Evolutionary conservation across 1,140 invertebrate genomes (phyloP).

Genomic region (Geopemphigus sp.): DNA sequence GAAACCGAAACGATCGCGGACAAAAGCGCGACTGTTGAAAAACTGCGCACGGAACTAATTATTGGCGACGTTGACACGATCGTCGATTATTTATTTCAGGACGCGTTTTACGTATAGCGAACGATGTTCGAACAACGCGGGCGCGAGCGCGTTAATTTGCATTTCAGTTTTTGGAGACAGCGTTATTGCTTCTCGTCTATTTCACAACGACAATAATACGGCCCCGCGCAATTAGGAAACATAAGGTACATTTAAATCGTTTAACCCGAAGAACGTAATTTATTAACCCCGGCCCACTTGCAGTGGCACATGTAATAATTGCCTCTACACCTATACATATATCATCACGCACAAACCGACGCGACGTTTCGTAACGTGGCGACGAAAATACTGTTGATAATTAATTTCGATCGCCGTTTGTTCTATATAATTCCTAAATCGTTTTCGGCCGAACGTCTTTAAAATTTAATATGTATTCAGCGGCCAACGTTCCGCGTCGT

Average conservation of each 20-base stretch:
- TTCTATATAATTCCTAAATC: too few species aligned
- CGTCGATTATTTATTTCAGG: too few species aligned
- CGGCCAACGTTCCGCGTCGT: background rate
- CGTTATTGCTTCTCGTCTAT: background rate
- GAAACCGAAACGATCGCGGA: too few species aligned
- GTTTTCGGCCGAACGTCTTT: background rate
- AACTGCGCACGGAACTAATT: too few species aligned
- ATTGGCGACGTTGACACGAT: too few species aligned
- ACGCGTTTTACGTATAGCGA: too few species aligned
- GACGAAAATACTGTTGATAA: too few species aligned
- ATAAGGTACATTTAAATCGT: conserved; percentile 26
- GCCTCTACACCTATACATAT: background rate
- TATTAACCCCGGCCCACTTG: conserved; percentile 38
- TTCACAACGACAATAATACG: background rate
- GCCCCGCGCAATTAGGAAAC: background rate
- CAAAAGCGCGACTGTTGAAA: too few species aligned
- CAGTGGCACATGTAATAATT: background rate
- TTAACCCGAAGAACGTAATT: conserved; percentile 3
- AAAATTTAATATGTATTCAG: background rate
- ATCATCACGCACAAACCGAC: background rate
- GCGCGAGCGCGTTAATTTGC: background rate
- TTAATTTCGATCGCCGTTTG: background rate
- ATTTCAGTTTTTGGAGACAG: background rate
- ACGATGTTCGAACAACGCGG: too few species aligned
- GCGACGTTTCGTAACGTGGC: background rate